Percentiles rank a stretch among this genome's conserved stretches.
These are phyloP conservation scores for Drosophila mimetica DNA, from an alignment of 2,888 invertebrate species.

Conservation along the genomic window DNA sequence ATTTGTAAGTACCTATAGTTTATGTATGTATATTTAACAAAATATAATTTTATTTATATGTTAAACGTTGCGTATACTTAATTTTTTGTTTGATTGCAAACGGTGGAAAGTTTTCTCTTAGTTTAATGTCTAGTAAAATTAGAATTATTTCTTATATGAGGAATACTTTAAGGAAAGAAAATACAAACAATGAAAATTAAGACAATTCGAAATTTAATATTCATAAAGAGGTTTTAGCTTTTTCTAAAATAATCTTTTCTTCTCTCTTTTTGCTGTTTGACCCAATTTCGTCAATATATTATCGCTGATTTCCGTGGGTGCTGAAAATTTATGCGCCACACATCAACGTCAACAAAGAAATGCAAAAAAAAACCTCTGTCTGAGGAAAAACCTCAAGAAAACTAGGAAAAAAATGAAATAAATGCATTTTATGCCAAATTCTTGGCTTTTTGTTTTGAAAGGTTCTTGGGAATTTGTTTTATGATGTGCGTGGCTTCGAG, in stretches of 20 bases:
- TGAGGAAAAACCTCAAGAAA: conserved; percentile 22
- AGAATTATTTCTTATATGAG: too few species aligned
- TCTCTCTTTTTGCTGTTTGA: conserved; percentile 59
- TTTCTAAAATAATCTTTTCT: conserved; percentile 3
- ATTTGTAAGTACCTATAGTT: neutral
- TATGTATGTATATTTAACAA: neutral
- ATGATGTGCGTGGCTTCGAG: conserved; percentile 39
- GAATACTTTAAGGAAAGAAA: neutral
- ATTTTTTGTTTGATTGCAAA: neutral
- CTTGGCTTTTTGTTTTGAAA: conserved; percentile 35
- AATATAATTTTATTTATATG: neutral
- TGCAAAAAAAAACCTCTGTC: conserved; percentile 62
- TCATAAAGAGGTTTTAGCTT: neutral
- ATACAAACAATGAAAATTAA: neutral
- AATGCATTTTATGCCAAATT: conserved; percentile 74
- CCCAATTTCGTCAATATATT: conserved; percentile 67
- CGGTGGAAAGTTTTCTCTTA: neutral
- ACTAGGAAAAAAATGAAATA: conserved; percentile 33
- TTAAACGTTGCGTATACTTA: conserved; percentile 15
- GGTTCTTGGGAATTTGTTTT: conserved; percentile 22
- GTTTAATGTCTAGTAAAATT: too few species aligned
- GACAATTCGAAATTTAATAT: conserved; percentile 4
- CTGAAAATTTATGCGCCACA: conserved; percentile 63
- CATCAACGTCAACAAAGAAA: conserved; percentile 71
- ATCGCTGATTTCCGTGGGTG: conserved; percentile 40